Evolutionary conservation across 1,140 invertebrate genomes (phyloP).

Genomic region (Mactra quadrangularis): DNA sequence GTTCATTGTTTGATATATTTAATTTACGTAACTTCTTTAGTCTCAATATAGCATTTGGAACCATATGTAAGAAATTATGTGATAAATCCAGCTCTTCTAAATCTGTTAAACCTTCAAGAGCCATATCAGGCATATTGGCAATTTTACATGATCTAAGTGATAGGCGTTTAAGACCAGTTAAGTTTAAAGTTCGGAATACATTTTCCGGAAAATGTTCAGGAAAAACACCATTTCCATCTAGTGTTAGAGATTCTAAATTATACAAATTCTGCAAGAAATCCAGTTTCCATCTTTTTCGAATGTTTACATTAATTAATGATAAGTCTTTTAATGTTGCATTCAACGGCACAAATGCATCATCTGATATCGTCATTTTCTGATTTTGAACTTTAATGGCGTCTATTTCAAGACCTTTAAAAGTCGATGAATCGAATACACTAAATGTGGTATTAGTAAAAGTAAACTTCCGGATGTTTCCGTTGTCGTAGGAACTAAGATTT

Average conservation of each 20-base stretch:
- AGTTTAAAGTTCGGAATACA: slow-evolving; percentile 32
- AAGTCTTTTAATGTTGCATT: background rate
- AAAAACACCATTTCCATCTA: slow-evolving; percentile 42
- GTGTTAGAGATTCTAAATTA: slow-evolving; percentile 28
- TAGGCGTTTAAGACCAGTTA: slow-evolving; percentile 20
- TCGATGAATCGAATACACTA: background rate
- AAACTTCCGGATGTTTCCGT: background rate
- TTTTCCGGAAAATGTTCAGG: slow-evolving; percentile 38
- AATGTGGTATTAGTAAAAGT: slow-evolving; percentile 32
- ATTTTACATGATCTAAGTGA: slow-evolving; percentile 46
- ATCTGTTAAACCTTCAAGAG: slow-evolving; percentile 33
- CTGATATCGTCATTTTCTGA: background rate
- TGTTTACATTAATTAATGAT: slow-evolving; percentile 33
- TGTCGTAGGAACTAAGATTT: background rate
- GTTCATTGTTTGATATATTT: slow-evolving; percentile 50
- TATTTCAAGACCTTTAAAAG: slow-evolving; percentile 18
- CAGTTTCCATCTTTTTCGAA: slow-evolving; percentile 28
- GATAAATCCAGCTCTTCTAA: slow-evolving; percentile 51
- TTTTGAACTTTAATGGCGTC: slow-evolving; percentile 26
- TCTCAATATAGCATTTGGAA: slow-evolving; percentile 14
- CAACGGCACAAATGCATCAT: slow-evolving; percentile 9
- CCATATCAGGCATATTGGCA: slow-evolving; percentile 16
- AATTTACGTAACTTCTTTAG: slow-evolving; percentile 42
- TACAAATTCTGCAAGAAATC: slow-evolving; percentile 38
- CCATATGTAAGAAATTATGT: slow-evolving; percentile 29